Evolutionary conservation across 2,113 vertebrate species (phyloP), one percentile per base, ranked within the genome.

Genomic region (Nannobrachium achirus): DNA sequence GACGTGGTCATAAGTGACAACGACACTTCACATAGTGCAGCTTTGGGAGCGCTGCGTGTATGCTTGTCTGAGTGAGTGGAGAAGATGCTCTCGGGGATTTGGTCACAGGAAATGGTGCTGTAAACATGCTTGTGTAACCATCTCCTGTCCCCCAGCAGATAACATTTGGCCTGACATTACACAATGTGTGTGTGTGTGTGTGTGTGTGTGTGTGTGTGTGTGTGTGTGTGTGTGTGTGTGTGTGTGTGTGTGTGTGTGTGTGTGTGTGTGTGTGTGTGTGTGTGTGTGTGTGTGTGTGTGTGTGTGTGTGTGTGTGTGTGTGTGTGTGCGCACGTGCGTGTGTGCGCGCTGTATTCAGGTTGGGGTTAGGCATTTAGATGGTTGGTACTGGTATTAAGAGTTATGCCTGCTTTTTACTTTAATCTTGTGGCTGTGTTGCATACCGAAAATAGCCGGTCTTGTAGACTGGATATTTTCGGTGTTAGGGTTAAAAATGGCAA

Each of bases 71-170:
- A n/a, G 75, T 83, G 83, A 86, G 83, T 82, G 79, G 81, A 80
- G 80, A 84, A 81, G 85, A 86, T 86, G 86, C 83, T 88, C 84
- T 82, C 78, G 66, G 81, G 86, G 82, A n/a, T 81, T 86, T 80
- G 69, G 86, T 80, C 83, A 90, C 88, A 92, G 92, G 92, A 92
- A 92, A 76, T 86, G 3, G 78, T 78, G 73, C 84, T 88, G 86
- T 91, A 92, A 91, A 92, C 90, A 92, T 50, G 79, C 78, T 89
- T 89, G 83, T 86, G 56, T 90, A 90, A 86, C 79, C 85, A 75
- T 77, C 79, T 78, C 83, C 82, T 85, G 72, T 81, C 83, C 86
- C 78, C 80, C 70, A 52, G 80, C 82, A 76, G 83, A 88, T 85
- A 82, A 77, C 79, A 69, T 79, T 88, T 75, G 77, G 79, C 69